A percentile compares a stretch with the other conserved stretches of the same genome.
These are phyloP conservation scores for Amyelois transitella DNA, from an alignment of 1,140 invertebrate species.

Conservation along the genomic window DNA sequence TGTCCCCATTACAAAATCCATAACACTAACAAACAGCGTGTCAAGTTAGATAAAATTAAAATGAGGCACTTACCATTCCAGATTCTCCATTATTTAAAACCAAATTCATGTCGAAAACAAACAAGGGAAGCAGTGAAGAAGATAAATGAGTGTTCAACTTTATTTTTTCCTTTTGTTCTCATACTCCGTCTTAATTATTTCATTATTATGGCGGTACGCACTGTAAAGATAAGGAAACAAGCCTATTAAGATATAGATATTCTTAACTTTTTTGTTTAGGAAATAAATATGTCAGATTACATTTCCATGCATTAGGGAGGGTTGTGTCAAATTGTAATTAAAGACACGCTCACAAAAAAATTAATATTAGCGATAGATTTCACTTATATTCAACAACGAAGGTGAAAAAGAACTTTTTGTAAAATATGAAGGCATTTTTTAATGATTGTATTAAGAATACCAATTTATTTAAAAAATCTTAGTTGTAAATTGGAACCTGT, in stretches of 20 bases:
- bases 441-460: too few relatives aligned
- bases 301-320: constrained; percentile 7
- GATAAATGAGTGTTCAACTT: constrained; percentile 33
- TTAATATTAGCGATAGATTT: not conserved
- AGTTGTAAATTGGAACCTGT: too few relatives aligned
- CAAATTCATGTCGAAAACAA: constrained; percentile 54
- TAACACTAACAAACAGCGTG: constrained; percentile 22
- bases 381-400: too few relatives aligned
- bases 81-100: constrained; percentile 34
- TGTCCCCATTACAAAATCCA: constrained; percentile 19
- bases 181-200: constrained; percentile 53
- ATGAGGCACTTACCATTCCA: constrained; percentile 20
- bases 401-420: too few relatives aligned
- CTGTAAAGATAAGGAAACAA: constrained; percentile 36
- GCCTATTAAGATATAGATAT: constrained; percentile 20
- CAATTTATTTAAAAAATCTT: too few relatives aligned
- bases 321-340: not conserved
- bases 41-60: constrained; percentile 25
- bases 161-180: constrained; percentile 28
- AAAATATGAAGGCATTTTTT: too few relatives aligned
- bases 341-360: not conserved
- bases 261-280: constrained; percentile 11
- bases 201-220: constrained; percentile 38
- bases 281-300: constrained; percentile 15
- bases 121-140: constrained; percentile 40